phyloP scores from a whole-genome alignment of 1,140 invertebrate genomes.

The Zaprionus ornatus region DNA sequence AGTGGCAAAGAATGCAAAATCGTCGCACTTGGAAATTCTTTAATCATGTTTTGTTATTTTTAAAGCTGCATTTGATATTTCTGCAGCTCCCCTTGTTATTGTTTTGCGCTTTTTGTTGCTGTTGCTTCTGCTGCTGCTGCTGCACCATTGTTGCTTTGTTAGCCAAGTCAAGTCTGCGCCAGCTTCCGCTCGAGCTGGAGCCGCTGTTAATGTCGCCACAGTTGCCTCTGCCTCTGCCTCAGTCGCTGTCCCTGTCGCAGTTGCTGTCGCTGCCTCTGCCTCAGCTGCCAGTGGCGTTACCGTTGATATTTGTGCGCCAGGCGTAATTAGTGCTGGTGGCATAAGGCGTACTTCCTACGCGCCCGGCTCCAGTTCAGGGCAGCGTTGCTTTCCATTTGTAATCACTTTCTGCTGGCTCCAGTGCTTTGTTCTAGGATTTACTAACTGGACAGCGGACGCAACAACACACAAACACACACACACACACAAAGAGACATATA shows the following conservation, averaged over 20 bases:
- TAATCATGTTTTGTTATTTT: constrained; percentile 61
- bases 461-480: constrained; percentile 15
- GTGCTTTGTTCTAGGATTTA: constrained; percentile 61
- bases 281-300: constrained; percentile 31
- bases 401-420: constrained; percentile 62
- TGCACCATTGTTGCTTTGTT: constrained; percentile 59
- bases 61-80: constrained; percentile 34
- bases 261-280: constrained; percentile 42
- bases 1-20: constrained; percentile 67
- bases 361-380: constrained; percentile 29
- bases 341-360: constrained; percentile 69
- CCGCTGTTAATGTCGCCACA: constrained; percentile 66
- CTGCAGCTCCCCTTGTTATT: neutral
- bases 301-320: constrained; percentile 71
- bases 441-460: constrained; percentile 45
- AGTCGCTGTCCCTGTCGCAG: neutral
- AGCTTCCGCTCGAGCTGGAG: constrained; percentile 56
- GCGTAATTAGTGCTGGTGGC: constrained; percentile 79
- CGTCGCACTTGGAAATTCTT: constrained; percentile 53
- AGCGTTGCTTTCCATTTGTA: constrained; percentile 60
- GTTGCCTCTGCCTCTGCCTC: constrained; percentile 46
- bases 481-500: constrained; percentile 38
- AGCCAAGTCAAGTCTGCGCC: constrained; percentile 71
- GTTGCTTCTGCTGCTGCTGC: constrained; percentile 13
- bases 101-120: neutral